phyloP scores from a whole-genome alignment of 1,140 invertebrate genomes.

The Sarcophaga peregrina region DNA sequence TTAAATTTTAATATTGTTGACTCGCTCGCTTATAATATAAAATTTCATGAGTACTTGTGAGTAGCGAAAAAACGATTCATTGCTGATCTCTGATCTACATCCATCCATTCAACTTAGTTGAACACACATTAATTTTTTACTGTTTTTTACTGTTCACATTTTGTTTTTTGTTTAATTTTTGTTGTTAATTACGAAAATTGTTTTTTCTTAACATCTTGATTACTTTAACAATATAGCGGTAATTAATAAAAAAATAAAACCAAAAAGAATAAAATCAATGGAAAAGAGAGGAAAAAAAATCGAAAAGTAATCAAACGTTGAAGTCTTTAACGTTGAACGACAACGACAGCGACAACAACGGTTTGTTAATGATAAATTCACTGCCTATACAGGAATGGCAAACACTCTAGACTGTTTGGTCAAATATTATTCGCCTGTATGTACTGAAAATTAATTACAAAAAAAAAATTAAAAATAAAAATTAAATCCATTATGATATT shows the following conservation, averaged over 20 bases:
- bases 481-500: slow-evolving; percentile 35
- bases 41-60: no score
- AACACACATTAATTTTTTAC: neutral
- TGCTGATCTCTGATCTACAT: no score
- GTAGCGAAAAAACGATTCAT: no score
- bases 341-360: neutral
- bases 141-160: neutral
- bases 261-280: neutral
- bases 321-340: neutral
- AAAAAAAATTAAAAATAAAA: neutral
- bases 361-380: slow-evolving; percentile 12
- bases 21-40: no score
- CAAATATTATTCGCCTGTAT: neutral
- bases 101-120: neutral
- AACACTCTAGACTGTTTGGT: neutral
- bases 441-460: no score
- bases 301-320: neutral
- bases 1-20: no score
- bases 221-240: slow-evolving; percentile 24
- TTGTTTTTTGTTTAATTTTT: neutral
- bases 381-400: neutral
- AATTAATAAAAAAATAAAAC: neutral
- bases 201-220: slow-evolving; percentile 9
- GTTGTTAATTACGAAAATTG: neutral
- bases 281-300: neutral